Evolutionary conservation across 2,888 invertebrate species (phyloP).

Genomic region (Periphyllus acericola): DNA sequence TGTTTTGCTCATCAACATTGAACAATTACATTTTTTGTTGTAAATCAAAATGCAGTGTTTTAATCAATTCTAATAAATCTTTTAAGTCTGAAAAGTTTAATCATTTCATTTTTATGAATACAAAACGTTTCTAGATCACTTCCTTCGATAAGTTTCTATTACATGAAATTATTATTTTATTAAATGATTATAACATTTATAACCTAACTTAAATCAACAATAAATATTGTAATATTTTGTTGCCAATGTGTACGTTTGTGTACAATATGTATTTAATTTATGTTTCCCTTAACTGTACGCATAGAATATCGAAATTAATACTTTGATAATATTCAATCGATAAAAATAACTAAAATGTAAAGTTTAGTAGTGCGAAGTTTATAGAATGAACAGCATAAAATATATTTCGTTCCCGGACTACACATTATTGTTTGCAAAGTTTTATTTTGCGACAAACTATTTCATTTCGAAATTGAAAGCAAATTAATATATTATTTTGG

Average conservation of each 20-base stretch:
- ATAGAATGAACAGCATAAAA: background rate
- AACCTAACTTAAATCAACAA: background rate
- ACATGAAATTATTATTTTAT: background rate
- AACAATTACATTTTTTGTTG: background rate
- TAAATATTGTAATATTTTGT: background rate
- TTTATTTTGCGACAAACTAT: conserved; percentile 42
- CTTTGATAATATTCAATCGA: background rate
- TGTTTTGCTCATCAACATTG: background rate
- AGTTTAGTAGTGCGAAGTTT: conserved; percentile 1
- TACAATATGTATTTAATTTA: background rate
- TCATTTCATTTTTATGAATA: no score
- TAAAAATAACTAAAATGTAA: conserved; percentile 16
- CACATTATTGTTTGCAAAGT: background rate
- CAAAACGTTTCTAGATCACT: no score
- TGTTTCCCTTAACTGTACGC: background rate
- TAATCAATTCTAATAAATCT: background rate
- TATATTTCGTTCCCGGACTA: background rate
- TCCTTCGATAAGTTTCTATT: no score
- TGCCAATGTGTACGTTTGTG: background rate
- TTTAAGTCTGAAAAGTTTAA: background rate
- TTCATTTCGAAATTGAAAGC: conserved; percentile 3
- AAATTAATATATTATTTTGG: background rate
- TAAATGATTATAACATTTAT: background rate
- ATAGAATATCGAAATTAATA: background rate
- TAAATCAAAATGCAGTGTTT: no score